Base-by-base conservation (phyloP, 1,140 invertebrate species). In the Pentalonia nigronervosa region DNA sequence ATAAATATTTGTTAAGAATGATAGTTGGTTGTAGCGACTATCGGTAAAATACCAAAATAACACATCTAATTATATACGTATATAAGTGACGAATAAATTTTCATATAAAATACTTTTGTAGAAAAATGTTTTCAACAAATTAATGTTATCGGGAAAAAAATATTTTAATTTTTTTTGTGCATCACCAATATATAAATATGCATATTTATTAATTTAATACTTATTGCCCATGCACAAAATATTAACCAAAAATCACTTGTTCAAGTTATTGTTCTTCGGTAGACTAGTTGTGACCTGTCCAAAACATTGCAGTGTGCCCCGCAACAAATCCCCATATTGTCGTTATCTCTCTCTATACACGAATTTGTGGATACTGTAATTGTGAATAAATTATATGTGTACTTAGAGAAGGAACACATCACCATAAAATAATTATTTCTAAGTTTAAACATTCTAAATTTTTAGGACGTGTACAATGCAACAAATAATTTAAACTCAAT, bases 351-450 rank as follows among this genome's bases (percentile, higher is more conserved):
- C n/a, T 17, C 30, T 6, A n/a, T 17, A 7, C 30, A 67, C 30
- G 7, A 4, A n/a, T 67, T 11, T n/a, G 30, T 67, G 11, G n/a
- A 67, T 14, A 17, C 60, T 67, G 7, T n/a, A 67, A 67, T 67
- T 67, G 30, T n/a, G 4, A 1, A 4, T n/a, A n/a, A n/a, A n/a
- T n/a, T n/a, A 4, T 1, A 0, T 17, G 2, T 4, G 0, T 60
- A 30, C 3, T 0, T n/a, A n/a, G 11, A n/a, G 0, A 67, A 67
- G 4, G 9, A 11, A 60, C 6, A 6, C 11, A 60, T 60, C 30
- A 60, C 2, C 11, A 11, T 30, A 30, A 60, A 8, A 25, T 56
- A 23, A 25, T 56, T 56, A 56, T n/a, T 56, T 60, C 25, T 60
- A 60, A 7, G 8, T 30, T 11, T 30, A 60, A 30, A 30, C 0